A percentile compares a stretch with the other conserved stretches of the same genome.
Evolutionary conservation across 2,113 vertebrate species (phyloP).

Genomic region (Oncorhynchus nerka): DNA sequence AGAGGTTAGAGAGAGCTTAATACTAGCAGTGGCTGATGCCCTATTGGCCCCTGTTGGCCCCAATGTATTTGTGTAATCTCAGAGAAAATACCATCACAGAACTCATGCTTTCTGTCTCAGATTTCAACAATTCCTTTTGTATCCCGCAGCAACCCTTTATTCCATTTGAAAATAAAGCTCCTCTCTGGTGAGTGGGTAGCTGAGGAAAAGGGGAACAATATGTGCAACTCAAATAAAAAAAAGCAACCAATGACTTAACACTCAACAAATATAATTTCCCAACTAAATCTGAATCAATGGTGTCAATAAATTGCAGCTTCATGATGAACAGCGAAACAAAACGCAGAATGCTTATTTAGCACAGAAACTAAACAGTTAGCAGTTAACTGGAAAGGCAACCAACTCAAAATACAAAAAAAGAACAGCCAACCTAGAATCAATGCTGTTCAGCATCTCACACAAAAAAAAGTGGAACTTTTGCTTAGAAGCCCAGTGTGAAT

Average conservation of each 20-base stretch:
- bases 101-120: slow-evolving; percentile 30
- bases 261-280: not conserved
- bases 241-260: not conserved
- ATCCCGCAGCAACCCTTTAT: slow-evolving; percentile 44
- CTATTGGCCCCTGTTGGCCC: slow-evolving; percentile 17
- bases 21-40: slow-evolving; percentile 17
- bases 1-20: slow-evolving; percentile 25
- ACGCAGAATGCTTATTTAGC: not conserved
- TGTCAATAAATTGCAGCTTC: not conserved
- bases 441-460: not conserved
- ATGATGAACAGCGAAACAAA: not conserved
- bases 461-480: not conserved
- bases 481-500: not conserved
- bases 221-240: not conserved
- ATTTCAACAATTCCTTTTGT: slow-evolving; percentile 33
- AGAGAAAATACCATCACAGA: slow-evolving; percentile 23
- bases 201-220: slow-evolving; percentile 29
- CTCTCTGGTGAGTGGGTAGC: slow-evolving; percentile 20
- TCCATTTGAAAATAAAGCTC: slow-evolving; percentile 29
- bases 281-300: not conserved
- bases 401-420: not conserved
- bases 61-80: slow-evolving; percentile 21
- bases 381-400: not conserved
- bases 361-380: no score
- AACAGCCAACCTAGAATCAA: not conserved